Evolutionary conservation across 2,888 invertebrate genomes (phyloP).

Genomic region (Cryptocheilus praepositus): DNA sequence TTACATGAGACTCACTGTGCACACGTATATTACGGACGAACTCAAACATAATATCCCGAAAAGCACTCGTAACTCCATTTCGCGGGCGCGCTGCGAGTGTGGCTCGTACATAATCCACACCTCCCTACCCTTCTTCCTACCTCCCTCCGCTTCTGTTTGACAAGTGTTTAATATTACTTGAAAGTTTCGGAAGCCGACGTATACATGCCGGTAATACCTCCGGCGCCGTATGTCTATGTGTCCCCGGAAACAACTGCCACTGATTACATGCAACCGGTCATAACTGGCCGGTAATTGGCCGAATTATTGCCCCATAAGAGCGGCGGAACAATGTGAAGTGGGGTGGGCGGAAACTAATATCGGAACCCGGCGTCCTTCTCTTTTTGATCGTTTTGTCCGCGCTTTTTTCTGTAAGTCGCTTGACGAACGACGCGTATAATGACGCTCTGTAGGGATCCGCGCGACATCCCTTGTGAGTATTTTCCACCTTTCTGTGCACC

Average conservation of each 20-base stretch:
- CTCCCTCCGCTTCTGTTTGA: conserved; percentile 55
- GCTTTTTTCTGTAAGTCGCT: background rate
- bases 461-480: conserved; percentile 29
- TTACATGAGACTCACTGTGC: conserved; percentile 33
- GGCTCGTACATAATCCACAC: conserved; percentile 30
- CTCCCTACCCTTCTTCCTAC: conserved; percentile 16
- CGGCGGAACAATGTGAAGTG: no score
- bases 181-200: conserved; percentile 52
- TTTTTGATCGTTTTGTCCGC: no score
- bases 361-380: no score
- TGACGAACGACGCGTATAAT: conserved; percentile 13
- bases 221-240: conserved; percentile 21
- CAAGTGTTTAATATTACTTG: conserved; percentile 68
- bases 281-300: no score
- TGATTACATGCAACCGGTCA: no score
- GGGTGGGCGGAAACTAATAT: no score
- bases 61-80: conserved; percentile 69
- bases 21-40: conserved; percentile 68
- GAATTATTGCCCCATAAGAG: no score
- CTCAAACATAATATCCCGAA: conserved; percentile 73
- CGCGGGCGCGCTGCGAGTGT: conserved; percentile 34
- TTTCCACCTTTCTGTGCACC: conserved; percentile 21
- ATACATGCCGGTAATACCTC: conserved; percentile 17
- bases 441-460: conserved; percentile 19
- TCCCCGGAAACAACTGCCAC: no score